phyloP scores from a whole-genome alignment of 2,888 invertebrate species.

The Cosmorhoe ocellata region DNA sequence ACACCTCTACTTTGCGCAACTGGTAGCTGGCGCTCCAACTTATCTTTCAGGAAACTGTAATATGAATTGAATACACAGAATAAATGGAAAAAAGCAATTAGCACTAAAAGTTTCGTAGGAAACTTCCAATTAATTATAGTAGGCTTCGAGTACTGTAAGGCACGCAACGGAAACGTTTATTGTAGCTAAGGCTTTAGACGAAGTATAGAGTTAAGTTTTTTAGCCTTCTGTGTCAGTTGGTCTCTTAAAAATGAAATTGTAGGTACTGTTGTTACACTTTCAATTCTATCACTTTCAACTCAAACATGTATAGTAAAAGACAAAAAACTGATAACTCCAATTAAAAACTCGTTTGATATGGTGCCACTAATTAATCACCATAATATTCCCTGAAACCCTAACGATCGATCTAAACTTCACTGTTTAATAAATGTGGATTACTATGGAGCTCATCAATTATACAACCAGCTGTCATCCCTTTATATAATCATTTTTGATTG shows the following conservation, averaged over 20 bases:
- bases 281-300: no score
- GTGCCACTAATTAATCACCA: not conserved
- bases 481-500: conserved; percentile 52
- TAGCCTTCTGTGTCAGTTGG: no score
- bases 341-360: not conserved
- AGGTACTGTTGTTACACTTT: no score
- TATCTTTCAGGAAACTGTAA: conserved; percentile 12
- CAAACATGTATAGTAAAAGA: no score
- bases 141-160: conserved; percentile 53
- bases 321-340: no score
- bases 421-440: conserved; percentile 24
- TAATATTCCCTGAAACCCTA: not conserved
- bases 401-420: conserved; percentile 16
- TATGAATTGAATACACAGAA: conserved; percentile 28
- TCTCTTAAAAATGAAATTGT: no score
- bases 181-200: no score
- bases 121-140: conserved; percentile 69
- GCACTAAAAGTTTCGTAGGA: conserved; percentile 57
- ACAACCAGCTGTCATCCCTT: conserved; percentile 40
- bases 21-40: conserved; percentile 13
- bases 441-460: conserved; percentile 34
- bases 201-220: no score
- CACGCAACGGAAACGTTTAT: conserved; percentile 49
- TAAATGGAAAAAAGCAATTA: conserved; percentile 61
- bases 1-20: conserved; percentile 9